A percentile compares a stretch with the other conserved stretches of the same genome.
These are phyloP conservation scores for Astatoreochromis straeleni DNA, from an alignment of 2,113 vertebrate genomes.

Conservation along the genomic window DNA sequence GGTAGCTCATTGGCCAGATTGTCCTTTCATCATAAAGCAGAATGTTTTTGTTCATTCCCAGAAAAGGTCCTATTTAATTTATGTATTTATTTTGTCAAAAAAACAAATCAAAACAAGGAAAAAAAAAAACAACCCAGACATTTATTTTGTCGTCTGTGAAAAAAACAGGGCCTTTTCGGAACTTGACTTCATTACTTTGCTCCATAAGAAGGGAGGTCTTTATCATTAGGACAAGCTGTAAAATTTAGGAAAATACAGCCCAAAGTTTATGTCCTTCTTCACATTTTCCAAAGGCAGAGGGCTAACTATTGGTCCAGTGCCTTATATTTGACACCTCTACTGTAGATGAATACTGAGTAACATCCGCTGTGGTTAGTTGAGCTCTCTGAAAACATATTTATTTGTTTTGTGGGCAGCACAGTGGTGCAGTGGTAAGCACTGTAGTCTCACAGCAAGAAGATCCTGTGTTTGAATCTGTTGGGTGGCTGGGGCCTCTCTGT, in stretches of 20 bases:
- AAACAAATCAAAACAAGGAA: neutral
- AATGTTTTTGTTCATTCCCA: neutral
- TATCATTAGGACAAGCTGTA: neutral
- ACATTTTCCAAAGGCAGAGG: neutral
- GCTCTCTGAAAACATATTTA: neutral
- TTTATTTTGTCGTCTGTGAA: neutral
- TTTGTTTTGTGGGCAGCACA: neutral
- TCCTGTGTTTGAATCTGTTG: neutral
- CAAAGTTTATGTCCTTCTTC: neutral
- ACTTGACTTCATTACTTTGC: neutral
- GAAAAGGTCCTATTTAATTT: fast-evolving
- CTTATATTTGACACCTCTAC: neutral
- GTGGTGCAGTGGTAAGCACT: neutral
- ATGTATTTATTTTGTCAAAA: neutral
- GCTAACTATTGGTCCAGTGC: neutral
- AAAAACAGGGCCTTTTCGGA: fast-evolving
- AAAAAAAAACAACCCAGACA: fast-evolving
- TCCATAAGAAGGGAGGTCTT: neutral
- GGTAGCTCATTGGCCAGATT: neutral
- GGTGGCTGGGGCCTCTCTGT: neutral
- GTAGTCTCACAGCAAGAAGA: neutral
- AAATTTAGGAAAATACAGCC: neutral
- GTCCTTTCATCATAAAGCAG: neutral
- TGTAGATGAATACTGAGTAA: neutral
- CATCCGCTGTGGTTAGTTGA: neutral